Conservation (phyloP, 2,113 vertebrate species). For the Canis aureus region DNA sequence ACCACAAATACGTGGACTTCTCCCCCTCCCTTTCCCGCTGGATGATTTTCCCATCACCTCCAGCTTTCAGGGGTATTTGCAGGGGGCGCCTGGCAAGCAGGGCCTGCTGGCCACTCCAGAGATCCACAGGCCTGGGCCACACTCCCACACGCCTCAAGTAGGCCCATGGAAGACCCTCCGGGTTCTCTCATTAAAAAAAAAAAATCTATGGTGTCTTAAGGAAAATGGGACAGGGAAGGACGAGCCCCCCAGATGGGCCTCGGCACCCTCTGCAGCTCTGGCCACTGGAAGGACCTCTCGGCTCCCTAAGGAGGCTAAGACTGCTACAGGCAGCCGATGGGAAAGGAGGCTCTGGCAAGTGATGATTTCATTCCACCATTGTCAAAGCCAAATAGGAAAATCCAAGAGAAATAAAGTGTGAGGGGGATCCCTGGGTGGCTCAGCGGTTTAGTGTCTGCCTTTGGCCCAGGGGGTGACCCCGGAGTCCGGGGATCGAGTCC, state of each 20-base stretch:
- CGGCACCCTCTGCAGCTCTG: not conserved
- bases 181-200: not conserved
- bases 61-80: not conserved
- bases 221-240: not conserved
- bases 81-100: not conserved
- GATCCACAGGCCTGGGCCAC: not conserved
- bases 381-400: not conserved
- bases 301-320: not conserved
- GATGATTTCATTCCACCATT: not conserved
- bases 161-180: not conserved
- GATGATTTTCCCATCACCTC: not conserved
- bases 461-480: no score
- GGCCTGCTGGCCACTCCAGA: not conserved
- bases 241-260: accelerated
- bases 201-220: not conserved
- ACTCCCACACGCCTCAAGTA: accelerated
- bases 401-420: constrained; percentile 4
- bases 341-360: not conserved
- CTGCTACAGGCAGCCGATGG: accelerated
- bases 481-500: no score
- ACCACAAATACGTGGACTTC: not conserved
- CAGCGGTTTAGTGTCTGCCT: no score
- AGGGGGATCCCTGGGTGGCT: not conserved
- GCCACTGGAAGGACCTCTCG: not conserved
- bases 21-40: not conserved